These are phyloP conservation scores for Noturus placidus DNA, from an alignment of 2,113 vertebrate species.

Conservation along the genomic window DNA sequence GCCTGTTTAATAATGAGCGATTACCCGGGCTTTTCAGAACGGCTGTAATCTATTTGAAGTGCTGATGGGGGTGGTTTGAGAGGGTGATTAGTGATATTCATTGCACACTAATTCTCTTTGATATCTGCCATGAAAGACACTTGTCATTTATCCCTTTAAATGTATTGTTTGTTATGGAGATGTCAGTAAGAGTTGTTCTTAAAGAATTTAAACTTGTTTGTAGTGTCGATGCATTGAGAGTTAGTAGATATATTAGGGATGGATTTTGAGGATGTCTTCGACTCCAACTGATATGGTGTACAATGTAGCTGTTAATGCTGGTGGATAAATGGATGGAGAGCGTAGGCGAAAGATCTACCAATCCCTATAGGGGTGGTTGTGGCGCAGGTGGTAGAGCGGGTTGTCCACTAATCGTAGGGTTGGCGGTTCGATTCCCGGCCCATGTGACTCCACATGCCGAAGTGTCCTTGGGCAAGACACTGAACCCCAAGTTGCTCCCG, in stretches of 20 bases:
- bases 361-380: no score
- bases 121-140: conserved; percentile 52
- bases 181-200: conserved; percentile 10
- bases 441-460: no score
- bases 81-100: conserved; percentile 54
- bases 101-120: conserved; percentile 55
- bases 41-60: conserved; percentile 51
- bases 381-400: no score
- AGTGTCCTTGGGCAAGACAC: no score
- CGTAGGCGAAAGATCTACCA: no score
- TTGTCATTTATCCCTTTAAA: conserved; percentile 48
- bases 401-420: no score
- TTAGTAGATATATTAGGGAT: neutral
- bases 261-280: conserved; percentile 5
- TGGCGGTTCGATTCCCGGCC: no score
- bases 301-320: no score
- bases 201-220: conserved; percentile 36
- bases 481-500: no score
- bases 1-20: conserved; percentile 51
- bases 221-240: neutral
- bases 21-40: conserved; percentile 44
- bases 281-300: conserved; percentile 12
- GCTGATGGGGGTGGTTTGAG: conserved; percentile 49
- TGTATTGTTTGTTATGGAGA: conserved; percentile 43
- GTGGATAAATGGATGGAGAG: neutral